Evolutionary conservation across 1,140 invertebrate genomes (phyloP).

Genomic region (Sitophilus oryzae): DNA sequence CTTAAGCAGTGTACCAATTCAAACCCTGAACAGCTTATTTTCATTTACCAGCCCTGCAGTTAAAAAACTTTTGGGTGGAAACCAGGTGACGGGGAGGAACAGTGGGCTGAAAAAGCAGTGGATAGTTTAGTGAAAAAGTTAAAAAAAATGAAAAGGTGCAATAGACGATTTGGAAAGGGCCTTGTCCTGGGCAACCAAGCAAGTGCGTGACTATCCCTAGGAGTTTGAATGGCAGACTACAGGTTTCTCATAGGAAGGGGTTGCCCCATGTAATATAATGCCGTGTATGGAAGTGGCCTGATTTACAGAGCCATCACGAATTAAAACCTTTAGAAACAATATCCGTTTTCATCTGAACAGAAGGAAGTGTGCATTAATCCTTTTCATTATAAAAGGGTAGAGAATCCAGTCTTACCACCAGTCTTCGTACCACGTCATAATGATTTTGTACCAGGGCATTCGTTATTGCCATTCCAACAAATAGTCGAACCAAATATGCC

Average conservation of each 20-base stretch:
- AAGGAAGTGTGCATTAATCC: conserved; percentile 99
- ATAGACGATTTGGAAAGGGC: too few relatives aligned
- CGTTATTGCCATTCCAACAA: conserved; percentile 83
- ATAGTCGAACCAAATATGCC: conserved; percentile 88
- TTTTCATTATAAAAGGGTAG: conserved; percentile 94
- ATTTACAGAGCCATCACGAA: conserved; percentile 95
- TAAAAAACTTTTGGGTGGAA: too few relatives aligned
- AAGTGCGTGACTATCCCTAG: conserved; percentile 97
- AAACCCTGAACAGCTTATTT: too few relatives aligned
- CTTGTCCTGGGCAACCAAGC: conserved; percentile 84
- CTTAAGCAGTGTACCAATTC: too few relatives aligned
- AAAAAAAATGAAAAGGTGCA: too few relatives aligned
- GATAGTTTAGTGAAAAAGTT: too few relatives aligned
- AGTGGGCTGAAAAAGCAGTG: too few relatives aligned
- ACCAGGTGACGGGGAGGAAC: too few relatives aligned
- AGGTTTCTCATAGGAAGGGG: conserved; percentile 93
- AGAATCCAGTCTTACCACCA: conserved; percentile 92
- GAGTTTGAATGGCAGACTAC: conserved; percentile 87
- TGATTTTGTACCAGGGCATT: conserved; percentile 88
- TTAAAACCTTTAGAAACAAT: conserved; percentile 92
- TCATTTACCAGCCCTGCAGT: too few relatives aligned
- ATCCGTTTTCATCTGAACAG: conserved; percentile 90
- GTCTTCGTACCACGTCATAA: conserved; percentile 93
- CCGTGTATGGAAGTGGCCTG: conserved; percentile 97
- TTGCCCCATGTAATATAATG: conserved; percentile 98